These are phyloP conservation scores for Phocides pigmalion DNA, from an alignment of 1,140 invertebrate species.

Conservation along the genomic window DNA sequence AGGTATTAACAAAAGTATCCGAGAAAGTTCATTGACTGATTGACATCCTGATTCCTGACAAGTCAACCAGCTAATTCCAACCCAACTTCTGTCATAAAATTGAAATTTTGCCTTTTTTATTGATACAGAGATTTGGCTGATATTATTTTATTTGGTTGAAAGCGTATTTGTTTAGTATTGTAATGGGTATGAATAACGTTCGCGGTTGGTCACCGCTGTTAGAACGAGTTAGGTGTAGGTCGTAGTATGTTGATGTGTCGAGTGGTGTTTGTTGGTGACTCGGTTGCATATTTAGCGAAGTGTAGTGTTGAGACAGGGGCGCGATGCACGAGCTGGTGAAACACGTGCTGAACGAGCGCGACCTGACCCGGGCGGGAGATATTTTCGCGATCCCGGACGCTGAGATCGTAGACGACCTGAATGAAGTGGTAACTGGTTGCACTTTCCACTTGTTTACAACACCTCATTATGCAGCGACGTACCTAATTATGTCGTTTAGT, in stretches of 20 bases:
- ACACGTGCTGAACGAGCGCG: conserved; percentile 93
- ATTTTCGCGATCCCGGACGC: conserved; percentile 94
- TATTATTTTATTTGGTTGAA: conserved; percentile 33
- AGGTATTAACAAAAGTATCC: not conserved
- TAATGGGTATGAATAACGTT: conserved; percentile 1
- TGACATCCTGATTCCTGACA: conserved; percentile 36
- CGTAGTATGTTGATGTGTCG: conserved; percentile 37
- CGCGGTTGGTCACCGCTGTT: not conserved
- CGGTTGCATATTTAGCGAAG: conserved; percentile 18
- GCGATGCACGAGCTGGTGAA: conserved; percentile 95
- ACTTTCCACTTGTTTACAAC: conserved; percentile 26
- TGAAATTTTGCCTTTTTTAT: conserved; percentile 6
- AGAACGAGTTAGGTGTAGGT: conserved; percentile 26
- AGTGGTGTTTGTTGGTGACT: conserved; percentile 40
- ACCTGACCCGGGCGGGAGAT: conserved; percentile 95
- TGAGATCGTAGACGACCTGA: conserved; percentile 93
- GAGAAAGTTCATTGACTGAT: conserved; percentile 45
- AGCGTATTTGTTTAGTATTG: not conserved
- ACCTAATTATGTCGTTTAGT: conserved; percentile 23
- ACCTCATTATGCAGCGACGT: conserved; percentile 21
- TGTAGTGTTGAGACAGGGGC: conserved; percentile 14
- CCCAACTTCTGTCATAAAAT: conserved; percentile 28
- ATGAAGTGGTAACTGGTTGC: conserved; percentile 85
- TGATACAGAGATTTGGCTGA: conserved; percentile 18
- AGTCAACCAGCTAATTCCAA: conserved; percentile 29